Conservation (phyloP, 2,888 invertebrate species). For the Hydrotaea cyrtoneurina region DNA sequence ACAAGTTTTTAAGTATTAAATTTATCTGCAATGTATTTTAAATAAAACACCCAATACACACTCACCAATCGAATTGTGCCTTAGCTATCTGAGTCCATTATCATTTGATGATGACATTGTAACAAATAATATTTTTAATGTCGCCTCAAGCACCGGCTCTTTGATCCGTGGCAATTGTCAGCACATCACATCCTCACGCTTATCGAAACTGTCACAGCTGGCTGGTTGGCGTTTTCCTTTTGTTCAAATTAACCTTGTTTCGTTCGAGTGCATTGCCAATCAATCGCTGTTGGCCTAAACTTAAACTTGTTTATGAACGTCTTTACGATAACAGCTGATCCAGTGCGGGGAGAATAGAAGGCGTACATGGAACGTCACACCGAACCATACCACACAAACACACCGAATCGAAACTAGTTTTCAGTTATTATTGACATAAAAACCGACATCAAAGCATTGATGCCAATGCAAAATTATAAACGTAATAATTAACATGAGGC, state of each 20-base stretch:
- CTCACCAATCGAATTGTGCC: too few relatives aligned
- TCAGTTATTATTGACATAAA: conserved; percentile 13
- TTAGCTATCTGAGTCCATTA: too few relatives aligned
- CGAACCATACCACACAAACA: background rate
- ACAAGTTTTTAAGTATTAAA: too few relatives aligned
- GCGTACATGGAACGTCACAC: too few relatives aligned
- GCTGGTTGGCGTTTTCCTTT: background rate
- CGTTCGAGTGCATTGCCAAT: conserved; percentile 51
- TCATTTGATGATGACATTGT: background rate
- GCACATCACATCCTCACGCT: background rate
- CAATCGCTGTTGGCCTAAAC: conserved; percentile 2
- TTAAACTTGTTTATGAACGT: conserved; percentile 37
- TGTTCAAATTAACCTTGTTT: conserved; percentile 53
- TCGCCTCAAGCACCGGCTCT: background rate
- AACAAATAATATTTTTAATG: background rate
- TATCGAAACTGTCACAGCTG: background rate
- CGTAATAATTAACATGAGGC: background rate
- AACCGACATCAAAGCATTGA: background rate
- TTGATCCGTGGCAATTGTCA: background rate
- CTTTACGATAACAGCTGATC: too few relatives aligned
- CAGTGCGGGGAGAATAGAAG: background rate
- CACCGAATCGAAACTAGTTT: background rate
- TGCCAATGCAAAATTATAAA: background rate
- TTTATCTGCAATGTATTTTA: too few relatives aligned
- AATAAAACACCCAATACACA: too few relatives aligned